phyloP scores from a whole-genome alignment of 2,797 vertebrate genomes.

The Chloroceryle amazona region DNA sequence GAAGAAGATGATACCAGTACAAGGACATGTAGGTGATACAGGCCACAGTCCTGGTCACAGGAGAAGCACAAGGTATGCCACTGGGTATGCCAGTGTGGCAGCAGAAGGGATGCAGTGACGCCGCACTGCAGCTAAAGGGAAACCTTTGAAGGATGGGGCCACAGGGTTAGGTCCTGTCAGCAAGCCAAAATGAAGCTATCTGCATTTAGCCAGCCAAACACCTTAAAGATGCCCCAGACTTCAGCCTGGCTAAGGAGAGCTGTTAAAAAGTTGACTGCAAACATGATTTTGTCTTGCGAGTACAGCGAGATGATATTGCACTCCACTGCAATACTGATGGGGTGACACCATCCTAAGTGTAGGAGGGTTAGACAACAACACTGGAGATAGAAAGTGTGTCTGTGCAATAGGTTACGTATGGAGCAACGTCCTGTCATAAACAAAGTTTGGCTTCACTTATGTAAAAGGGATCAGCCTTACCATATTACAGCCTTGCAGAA shows the following conservation, averaged over 20 bases:
- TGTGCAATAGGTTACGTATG: neutral
- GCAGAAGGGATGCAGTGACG: neutral
- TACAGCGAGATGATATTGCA: neutral
- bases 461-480: neutral
- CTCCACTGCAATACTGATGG: neutral
- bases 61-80: neutral
- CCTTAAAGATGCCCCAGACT: neutral
- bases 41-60: neutral
- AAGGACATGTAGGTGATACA: neutral
- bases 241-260: neutral
- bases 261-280: slow-evolving; percentile 9
- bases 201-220: neutral
- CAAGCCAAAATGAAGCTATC: neutral
- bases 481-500: neutral
- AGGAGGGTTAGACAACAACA: neutral
- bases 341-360: neutral
- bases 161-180: neutral
- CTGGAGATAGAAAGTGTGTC: neutral
- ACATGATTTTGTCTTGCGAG: neutral
- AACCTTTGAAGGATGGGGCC: rapidly evolving
- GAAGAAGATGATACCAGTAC: neutral
- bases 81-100: neutral
- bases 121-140: neutral
- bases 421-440: neutral
- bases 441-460: neutral